Evolutionary conservation across 2,113 vertebrate species (phyloP).

Genomic region (Oryzias celebensis): DNA sequence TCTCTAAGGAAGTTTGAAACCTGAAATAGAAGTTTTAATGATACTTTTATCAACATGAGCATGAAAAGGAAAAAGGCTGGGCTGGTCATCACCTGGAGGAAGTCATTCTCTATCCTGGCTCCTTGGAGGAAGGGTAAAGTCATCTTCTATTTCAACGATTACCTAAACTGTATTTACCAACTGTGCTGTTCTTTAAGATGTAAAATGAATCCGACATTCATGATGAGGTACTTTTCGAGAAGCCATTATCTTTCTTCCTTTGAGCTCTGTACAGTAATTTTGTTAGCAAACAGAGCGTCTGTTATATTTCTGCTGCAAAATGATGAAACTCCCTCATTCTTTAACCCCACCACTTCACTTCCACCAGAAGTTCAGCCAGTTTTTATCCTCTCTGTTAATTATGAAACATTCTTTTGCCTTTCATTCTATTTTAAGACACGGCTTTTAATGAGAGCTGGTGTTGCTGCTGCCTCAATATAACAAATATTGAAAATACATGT

Average conservation of each 20-base stretch:
- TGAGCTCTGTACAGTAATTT: no score
- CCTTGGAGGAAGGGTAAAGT: constrained; percentile 82
- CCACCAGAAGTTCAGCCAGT: not conserved
- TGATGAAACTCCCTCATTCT: no score
- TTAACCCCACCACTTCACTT: no score
- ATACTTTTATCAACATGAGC: constrained; percentile 60
- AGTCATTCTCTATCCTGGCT: constrained; percentile 74
- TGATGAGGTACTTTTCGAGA: not conserved
- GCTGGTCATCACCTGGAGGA: constrained; percentile 80
- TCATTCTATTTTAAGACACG: not conserved
- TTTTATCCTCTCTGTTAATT: not conserved
- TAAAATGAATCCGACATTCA: not conserved
- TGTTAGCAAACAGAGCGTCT: no score
- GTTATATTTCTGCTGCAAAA: no score
- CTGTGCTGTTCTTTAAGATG: not conserved
- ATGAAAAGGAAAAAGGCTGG: constrained; percentile 63
- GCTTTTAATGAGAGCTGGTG: not conserved
- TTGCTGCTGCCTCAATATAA: not conserved
- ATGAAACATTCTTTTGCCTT: not conserved
- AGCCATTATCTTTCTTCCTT: no score
- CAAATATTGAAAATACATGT: not conserved
- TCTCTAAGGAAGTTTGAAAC: constrained; percentile 8
- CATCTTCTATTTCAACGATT: not conserved
- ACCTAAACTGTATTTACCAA: not conserved
- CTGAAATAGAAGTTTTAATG: constrained; percentile 12